Evolutionary conservation across 1,140 invertebrate genomes (phyloP), one percentile per base, ranked within the genome.

Genomic region (Aphis craccivora): DNA sequence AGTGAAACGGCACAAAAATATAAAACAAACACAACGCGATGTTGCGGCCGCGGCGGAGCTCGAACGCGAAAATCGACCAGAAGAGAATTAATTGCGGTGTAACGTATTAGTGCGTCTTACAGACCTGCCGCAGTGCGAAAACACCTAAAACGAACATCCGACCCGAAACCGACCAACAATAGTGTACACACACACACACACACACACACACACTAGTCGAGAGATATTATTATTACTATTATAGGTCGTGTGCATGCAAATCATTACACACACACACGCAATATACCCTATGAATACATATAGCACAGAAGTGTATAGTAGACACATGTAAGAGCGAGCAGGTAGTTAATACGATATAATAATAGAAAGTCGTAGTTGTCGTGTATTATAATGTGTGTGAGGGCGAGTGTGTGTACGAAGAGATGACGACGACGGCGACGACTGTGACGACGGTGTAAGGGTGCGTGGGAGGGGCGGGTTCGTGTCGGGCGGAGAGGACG

Each of bases 341-440:
- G 86, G 60, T 92, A 84, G 91, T 81, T 92, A 37, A 37, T 76
- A 51, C 76, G 76, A 48, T 40, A 48, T 40, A 84, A 40, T 92
- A 81, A 91, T 91, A 76, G 55, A 40, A 90, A 90, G 37, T 60
- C 89, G 40, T 48, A 87, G 86, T 48, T 22, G 30, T 53, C 37
- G 37, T 40, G 3, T 40, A 40, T 40, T 40, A 51, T 48, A 37
- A 51, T 48, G 25, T 2, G 43, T 2, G 43, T 35, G n/a, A 35
- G 45, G 45, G 37, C 51, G 81, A 45, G 84, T 43, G 84, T 86
- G 84, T 43, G 43, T 45, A 45, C 90, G 60, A 43, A 11, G 60
- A 76, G 90, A 76, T 45, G 55, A n/a, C 55, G 55, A 40, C 37
- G 3, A 55, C 18, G n/a, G 48, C 48, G 60, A 67, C 3, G 30